Evolutionary conservation across 2,888 invertebrate species (phyloP), one percentile per base, ranked within the genome.

Genomic region (Euphydryas editha): DNA sequence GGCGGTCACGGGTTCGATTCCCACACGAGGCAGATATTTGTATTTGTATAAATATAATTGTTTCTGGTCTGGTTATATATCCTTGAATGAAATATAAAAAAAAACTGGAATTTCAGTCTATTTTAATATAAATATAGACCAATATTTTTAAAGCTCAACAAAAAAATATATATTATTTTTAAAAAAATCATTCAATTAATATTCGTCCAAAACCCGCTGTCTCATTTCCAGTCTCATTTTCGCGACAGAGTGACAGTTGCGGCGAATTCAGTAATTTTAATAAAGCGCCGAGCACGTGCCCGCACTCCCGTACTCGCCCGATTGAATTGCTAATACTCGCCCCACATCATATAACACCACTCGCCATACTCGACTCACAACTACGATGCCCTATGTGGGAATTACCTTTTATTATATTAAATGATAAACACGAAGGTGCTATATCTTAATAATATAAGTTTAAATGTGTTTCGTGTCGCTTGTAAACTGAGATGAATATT

Each of bases 251-350:
- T 11, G 20, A 21, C 20, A 20, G 47, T 47, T 20, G 47, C 47
- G 47, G 47, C 20, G 18, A 20, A 20, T 47, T 21, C 47, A 47
- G 47, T 20, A 20, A 47, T 47, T 47, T 47, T 20, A 47, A 47
- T 47, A 47, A 47, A 47, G 21, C 20, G 47, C 13, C 47, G 18
- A 47, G 47, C 47, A 47, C 47, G 47, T 47, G 47, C 20, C 20
- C 47, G 47, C 47, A 13, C 47, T 20, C 47, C 20, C 47, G 20
- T 17, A n/a, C n/a, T n/a, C n/a, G n/a, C n/a, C n/a, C n/a, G n/a
- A 47, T 47, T 47, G 47, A 47, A 47, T 47, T 47, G 47, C 47
- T 20, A 47, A 47, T 47, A 47, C 47, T 30, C 5, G 6, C 30
- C 6, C 30, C 46, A 2, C 46, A 17, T 18, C 10, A 47, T 47